A percentile compares a stretch with the other conserved stretches of the same genome.
Conservation (phyloP, 2,797 vertebrate species). For the Urosaurus nigricauda region DNA sequence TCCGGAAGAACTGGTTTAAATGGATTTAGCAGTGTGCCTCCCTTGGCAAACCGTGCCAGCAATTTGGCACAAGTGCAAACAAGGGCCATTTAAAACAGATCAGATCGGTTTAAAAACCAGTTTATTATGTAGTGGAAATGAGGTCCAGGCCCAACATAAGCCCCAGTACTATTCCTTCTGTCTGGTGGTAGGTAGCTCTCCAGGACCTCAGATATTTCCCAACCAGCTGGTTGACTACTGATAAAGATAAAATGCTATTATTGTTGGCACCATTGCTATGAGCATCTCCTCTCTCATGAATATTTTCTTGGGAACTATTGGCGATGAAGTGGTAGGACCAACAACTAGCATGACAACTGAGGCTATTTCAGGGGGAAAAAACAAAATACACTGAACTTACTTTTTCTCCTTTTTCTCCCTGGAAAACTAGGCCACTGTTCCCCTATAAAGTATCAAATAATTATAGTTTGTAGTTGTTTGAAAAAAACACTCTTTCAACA, state of each 20-base stretch:
- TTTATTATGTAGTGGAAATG: too few relatives aligned
- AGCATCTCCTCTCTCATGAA: not conserved
- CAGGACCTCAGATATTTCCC: too few relatives aligned
- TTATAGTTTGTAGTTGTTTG: not conserved
- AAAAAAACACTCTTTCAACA: too few relatives aligned
- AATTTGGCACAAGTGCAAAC: too few relatives aligned
- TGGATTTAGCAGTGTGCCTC: too few relatives aligned
- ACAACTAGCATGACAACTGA: too few relatives aligned
- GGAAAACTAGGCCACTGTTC: slow-evolving; percentile 87
- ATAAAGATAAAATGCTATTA: not conserved
- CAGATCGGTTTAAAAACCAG: too few relatives aligned
- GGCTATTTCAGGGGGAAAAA: not conserved
- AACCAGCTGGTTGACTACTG: not conserved
- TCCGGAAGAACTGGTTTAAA: too few relatives aligned
- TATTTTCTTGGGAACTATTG: not conserved
- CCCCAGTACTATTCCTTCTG: not conserved
- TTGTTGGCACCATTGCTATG: not conserved
- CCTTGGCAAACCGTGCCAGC: too few relatives aligned
- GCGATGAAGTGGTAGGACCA: not conserved
- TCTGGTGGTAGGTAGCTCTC: not conserved
- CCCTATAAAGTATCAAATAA: slow-evolving; percentile 81
- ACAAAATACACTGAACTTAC: slow-evolving; percentile 76
- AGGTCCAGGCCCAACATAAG: not conserved
- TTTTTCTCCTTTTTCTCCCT: slow-evolving; percentile 95
- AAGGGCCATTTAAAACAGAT: too few relatives aligned